Percentiles rank a stretch among this genome's conserved stretches.
Conservation (phyloP, 2,797 vertebrate genomes). For the Hoplostethus atlanticus region DNA sequence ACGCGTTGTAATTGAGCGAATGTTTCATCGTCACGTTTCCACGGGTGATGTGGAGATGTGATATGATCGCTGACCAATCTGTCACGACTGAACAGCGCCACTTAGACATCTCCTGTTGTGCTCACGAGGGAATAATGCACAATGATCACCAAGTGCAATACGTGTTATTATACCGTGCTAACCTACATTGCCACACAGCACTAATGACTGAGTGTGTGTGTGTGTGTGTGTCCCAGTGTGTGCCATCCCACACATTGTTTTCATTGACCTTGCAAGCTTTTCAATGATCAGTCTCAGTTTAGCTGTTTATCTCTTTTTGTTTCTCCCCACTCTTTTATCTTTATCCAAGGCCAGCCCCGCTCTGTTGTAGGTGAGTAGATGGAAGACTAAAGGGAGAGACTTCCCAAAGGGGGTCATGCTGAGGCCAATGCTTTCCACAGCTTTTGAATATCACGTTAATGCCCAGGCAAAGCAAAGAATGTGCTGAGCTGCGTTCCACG, state of each 20-base stretch:
- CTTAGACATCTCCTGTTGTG: neutral
- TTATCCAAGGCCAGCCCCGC: conserved; percentile 53
- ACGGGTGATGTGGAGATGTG: conserved; percentile 28
- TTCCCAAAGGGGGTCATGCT: conserved; percentile 35
- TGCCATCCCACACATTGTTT: conserved; percentile 42
- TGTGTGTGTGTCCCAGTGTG: conserved; percentile 20
- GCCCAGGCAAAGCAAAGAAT: conserved; percentile 4
- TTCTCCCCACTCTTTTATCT: conserved; percentile 53
- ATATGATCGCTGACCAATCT: neutral
- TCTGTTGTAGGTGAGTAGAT: conserved; percentile 56
- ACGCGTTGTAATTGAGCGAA: conserved; percentile 23
- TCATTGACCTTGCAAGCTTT: conserved; percentile 63
- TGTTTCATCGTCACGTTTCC: conserved; percentile 17
- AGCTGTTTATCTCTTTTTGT: conserved; percentile 11
- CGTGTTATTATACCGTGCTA: neutral
- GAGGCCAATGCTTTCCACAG: conserved; percentile 21
- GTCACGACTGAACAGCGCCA: neutral
- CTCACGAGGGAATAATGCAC: neutral
- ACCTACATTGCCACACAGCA: conserved; percentile 1
- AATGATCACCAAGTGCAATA: neutral
- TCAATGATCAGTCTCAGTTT: conserved; percentile 38
- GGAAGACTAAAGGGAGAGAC: conserved; percentile 41
- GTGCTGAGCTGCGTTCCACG: neutral
- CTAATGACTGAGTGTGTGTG: neutral
- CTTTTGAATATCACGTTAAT: conserved; percentile 37